Conservation (phyloP, 2,113 vertebrate genomes). For the Halichoeres trimaculatus region DNA sequence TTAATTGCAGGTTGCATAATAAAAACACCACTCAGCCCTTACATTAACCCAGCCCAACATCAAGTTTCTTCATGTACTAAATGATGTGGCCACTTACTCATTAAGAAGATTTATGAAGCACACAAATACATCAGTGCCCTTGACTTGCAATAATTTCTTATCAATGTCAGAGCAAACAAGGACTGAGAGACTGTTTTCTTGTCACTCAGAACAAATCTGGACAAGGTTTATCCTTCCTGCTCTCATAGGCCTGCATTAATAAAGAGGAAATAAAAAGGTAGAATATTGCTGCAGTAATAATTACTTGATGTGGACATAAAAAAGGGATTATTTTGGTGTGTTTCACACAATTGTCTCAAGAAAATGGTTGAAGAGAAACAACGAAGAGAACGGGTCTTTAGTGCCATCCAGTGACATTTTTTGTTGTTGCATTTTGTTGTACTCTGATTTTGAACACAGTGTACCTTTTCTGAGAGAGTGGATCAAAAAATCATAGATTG, state of each 20-base stretch:
- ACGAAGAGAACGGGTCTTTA: background rate
- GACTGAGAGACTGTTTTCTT: no score
- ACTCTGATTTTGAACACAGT: background rate
- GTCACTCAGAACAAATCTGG: no score
- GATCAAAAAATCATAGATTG: no score
- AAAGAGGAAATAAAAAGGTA: background rate
- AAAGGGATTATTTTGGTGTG: background rate
- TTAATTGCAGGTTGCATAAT: background rate
- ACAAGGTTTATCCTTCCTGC: background rate
- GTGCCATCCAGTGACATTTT: conserved; percentile 37
- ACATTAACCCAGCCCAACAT: background rate
- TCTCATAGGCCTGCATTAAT: background rate
- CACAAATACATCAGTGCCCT: background rate
- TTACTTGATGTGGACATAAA: background rate
- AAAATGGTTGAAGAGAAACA: background rate
- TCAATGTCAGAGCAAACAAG: background rate
- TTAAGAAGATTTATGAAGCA: background rate
- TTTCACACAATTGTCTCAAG: background rate
- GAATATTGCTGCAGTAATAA: background rate
- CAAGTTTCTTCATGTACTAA: background rate
- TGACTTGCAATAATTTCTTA: no score
- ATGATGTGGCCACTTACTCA: background rate
- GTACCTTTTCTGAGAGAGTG: background rate
- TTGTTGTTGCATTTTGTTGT: conserved; percentile 4
- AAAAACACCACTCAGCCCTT: background rate